Evolutionary conservation across 2,113 vertebrate genomes (phyloP).

Genomic region (Carollia perspicillata): DNA sequence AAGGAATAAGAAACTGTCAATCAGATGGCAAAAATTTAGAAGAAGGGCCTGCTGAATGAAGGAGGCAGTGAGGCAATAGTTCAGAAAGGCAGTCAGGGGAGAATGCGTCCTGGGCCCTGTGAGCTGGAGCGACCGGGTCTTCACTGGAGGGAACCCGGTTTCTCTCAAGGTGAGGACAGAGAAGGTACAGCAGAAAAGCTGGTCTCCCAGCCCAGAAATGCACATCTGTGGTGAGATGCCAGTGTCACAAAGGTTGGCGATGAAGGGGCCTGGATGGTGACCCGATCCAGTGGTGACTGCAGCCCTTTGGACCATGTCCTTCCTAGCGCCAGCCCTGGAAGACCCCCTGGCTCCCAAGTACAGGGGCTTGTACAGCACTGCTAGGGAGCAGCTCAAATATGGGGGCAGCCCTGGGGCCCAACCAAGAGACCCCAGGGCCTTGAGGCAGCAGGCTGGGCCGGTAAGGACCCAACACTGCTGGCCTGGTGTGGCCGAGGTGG

Average conservation of each 20-base stretch:
- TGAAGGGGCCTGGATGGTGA: background rate
- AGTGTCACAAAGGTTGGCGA: background rate
- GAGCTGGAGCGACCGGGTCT: background rate
- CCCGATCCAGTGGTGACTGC: background rate
- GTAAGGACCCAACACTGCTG: background rate
- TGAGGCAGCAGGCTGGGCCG: background rate
- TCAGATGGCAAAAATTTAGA: background rate
- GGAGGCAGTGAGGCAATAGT: background rate
- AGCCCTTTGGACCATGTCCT: background rate
- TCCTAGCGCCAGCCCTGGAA: fast-evolving
- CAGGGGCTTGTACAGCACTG: background rate
- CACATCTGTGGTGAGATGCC: background rate
- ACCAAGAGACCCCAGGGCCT: background rate
- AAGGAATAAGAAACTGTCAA: background rate
- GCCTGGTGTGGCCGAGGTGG: background rate
- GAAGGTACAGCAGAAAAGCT: background rate
- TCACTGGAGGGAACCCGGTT: background rate
- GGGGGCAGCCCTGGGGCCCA: background rate
- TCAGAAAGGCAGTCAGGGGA: background rate
- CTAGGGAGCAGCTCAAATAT: background rate
- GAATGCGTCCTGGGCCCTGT: background rate
- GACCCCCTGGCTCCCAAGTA: background rate
- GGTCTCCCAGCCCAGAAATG: background rate
- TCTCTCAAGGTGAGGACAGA: background rate
- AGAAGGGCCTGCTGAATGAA: background rate